Percentiles rank a stretch among this genome's conserved stretches.
Conservation (phyloP, 1,140 invertebrate species). For the Neuroterus valhalla region DNA sequence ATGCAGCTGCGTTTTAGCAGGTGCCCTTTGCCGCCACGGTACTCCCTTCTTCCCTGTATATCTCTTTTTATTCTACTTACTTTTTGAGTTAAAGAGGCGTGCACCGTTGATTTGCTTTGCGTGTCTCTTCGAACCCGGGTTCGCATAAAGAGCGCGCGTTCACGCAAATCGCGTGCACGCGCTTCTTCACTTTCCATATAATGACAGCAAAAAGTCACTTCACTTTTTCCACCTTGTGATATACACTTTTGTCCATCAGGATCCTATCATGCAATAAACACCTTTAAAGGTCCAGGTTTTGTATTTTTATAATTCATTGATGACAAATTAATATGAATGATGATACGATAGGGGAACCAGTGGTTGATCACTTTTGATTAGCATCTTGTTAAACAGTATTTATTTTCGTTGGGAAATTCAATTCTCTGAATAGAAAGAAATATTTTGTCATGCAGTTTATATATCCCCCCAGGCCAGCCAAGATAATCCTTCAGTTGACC, state of each 20-base stretch:
- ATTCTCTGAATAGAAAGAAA: too few relatives aligned
- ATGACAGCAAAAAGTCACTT: background rate
- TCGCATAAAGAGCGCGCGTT: slow-evolving; percentile 43
- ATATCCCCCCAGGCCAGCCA: too few relatives aligned
- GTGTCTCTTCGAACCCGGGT: slow-evolving; percentile 48
- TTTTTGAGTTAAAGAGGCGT: slow-evolving; percentile 46
- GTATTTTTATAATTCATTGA: too few relatives aligned
- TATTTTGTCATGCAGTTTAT: too few relatives aligned
- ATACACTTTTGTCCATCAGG: background rate
- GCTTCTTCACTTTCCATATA: slow-evolving; percentile 26
- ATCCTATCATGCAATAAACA: background rate
- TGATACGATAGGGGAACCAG: too few relatives aligned
- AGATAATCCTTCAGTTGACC: too few relatives aligned
- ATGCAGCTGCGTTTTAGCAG: slow-evolving; percentile 56
- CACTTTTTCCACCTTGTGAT: background rate
- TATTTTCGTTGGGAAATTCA: too few relatives aligned
- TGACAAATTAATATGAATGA: too few relatives aligned
- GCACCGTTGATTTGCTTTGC: slow-evolving; percentile 35
- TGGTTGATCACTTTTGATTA: too few relatives aligned
- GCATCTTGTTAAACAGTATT: too few relatives aligned
- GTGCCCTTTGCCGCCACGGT: slow-evolving; percentile 41
- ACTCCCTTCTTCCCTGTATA: slow-evolving; percentile 20
- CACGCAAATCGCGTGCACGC: slow-evolving; percentile 37
- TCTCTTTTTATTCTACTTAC: slow-evolving; percentile 35
- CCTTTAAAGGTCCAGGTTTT: background rate